A percentile compares a stretch with the other conserved stretches of the same genome.
These are phyloP conservation scores for Globicephala melas DNA, from an alignment of 2,113 vertebrate genomes.

Conservation along the genomic window DNA sequence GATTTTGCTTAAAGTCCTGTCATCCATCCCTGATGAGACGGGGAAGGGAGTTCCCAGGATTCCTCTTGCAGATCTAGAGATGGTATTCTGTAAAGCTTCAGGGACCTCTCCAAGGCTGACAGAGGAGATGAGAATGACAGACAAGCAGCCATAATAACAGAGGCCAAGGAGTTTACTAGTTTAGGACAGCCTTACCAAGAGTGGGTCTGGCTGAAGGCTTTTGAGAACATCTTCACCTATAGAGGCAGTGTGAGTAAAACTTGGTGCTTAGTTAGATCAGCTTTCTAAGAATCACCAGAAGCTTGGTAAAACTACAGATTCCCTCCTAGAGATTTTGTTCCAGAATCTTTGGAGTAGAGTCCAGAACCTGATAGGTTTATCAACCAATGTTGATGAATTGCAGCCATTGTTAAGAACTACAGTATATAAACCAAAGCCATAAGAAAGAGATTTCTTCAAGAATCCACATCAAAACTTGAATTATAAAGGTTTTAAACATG, in stretches of 20 bases:
- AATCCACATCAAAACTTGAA: background rate
- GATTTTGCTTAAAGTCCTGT: slow-evolving; percentile 49
- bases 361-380: background rate
- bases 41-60: background rate
- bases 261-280: background rate
- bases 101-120: background rate
- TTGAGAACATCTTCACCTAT: background rate
- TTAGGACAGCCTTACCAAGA: background rate
- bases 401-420: background rate
- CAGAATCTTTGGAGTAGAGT: background rate
- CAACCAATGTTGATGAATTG: background rate
- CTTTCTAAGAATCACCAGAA: background rate
- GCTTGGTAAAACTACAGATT: background rate
- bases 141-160: background rate
- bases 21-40: slow-evolving; percentile 22
- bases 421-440: background rate
- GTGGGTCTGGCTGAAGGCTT: background rate
- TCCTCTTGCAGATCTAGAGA: background rate
- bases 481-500: background rate
- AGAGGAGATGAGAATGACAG: background rate
- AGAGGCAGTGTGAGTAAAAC: background rate
- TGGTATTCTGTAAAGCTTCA: background rate
- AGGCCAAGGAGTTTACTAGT: background rate
- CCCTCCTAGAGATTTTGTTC: background rate
- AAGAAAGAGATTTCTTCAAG: background rate